phyloP scores from a whole-genome alignment of 2,113 vertebrate genomes.

The Pitta sordida region DNA sequence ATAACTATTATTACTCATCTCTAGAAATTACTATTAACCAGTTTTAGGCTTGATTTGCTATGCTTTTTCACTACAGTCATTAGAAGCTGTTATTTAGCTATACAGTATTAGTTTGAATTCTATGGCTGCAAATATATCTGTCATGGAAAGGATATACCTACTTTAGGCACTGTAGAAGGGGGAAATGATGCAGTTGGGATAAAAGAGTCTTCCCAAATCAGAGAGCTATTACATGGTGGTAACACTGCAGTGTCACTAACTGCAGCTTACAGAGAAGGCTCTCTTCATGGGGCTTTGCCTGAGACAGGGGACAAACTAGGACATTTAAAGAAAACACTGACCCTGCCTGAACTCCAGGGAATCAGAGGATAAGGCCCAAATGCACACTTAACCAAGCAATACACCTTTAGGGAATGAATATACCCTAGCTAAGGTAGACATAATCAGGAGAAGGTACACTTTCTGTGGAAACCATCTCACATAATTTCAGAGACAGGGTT shows the following conservation, averaged over 20 bases:
- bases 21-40: not conserved
- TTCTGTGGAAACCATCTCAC: not conserved
- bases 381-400: not conserved
- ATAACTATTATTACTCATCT: not conserved
- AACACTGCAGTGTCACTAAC: not conserved
- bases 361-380: not conserved
- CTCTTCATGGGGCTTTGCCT: not conserved
- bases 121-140: not conserved
- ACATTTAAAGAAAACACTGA: not conserved
- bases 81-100: not conserved
- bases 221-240: not conserved
- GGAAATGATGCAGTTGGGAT: not conserved
- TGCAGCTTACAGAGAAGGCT: not conserved
- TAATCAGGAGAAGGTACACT: not conserved
- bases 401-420: not conserved
- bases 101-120: not conserved
- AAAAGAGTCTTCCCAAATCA: not conserved
- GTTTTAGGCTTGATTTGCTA: not conserved
- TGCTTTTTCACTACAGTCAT: not conserved
- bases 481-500: not conserved
- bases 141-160: not conserved
- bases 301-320: not conserved
- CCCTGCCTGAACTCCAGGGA: not conserved
- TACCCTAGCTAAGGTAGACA: not conserved
- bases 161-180: not conserved